Conservation (phyloP, 2,888 invertebrate species). For the Lithophane semibrunnea region DNA sequence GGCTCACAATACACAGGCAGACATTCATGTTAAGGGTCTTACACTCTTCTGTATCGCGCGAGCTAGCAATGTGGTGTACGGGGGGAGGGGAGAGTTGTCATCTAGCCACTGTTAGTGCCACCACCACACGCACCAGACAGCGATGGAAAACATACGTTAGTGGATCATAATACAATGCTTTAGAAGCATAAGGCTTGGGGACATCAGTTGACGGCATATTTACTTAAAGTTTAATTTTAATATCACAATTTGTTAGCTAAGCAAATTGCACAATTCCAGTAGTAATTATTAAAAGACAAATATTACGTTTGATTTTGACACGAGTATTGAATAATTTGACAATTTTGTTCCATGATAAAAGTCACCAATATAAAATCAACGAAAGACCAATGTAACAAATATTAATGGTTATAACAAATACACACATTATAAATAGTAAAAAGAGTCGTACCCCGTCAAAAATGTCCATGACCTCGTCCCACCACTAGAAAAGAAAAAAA, state of each 20-base stretch:
- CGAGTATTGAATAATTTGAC: not conserved
- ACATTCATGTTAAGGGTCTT: conserved; percentile 87
- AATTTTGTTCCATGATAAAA: not conserved
- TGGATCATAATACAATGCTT: conserved; percentile 67
- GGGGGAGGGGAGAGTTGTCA: conserved; percentile 93
- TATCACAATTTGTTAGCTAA: conserved; percentile 38
- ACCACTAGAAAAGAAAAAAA: conserved; percentile 96
- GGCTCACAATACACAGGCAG: conserved; percentile 70
- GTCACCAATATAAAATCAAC: conserved; percentile 16
- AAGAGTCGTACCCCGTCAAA: conserved; percentile 97
- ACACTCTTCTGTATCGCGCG: conserved; percentile 93
- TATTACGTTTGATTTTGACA: conserved; percentile 2
- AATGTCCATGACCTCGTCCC: conserved; percentile 99
- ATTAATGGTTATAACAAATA: conserved; percentile 79
- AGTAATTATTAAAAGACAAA: not conserved
- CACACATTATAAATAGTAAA: conserved; percentile 83
- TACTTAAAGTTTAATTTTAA: conserved; percentile 36
- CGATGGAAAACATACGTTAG: conserved; percentile 82
- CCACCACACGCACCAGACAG: conserved; percentile 77
- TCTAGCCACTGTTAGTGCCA: conserved; percentile 93
- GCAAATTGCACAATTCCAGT: conserved; percentile 18
- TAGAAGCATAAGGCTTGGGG: conserved; percentile 34
- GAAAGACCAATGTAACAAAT: conserved; percentile 27
- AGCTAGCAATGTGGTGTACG: conserved; percentile 92
- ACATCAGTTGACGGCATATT: conserved; percentile 50